Evolutionary conservation across 2,797 vertebrate species (phyloP), one percentile per base, ranked within the genome.

Genomic region (Oreortyx pictus): DNA sequence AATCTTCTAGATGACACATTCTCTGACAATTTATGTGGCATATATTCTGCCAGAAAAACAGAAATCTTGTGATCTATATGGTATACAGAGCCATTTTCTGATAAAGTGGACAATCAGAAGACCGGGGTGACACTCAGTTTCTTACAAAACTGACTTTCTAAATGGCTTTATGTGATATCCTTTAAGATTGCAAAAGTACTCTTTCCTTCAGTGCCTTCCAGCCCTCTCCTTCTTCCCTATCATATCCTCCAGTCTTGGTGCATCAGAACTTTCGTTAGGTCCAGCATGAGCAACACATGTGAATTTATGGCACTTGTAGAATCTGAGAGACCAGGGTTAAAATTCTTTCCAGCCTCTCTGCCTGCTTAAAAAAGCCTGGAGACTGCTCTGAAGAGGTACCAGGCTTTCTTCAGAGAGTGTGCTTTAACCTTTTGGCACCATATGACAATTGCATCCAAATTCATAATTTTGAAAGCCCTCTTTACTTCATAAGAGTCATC

Each of bases 391-490:
- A 93, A 88, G 77, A 79, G 79, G 82, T 71, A 92, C 73, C 25
- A 65, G 79, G 50, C 74, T 88, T 89, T 92, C 70, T 67, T 16
- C 47, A 88, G 44, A 66, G 82, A 91, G 60, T 70, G 4, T 66
- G 65, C 60, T 75, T 70, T 94, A 92, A 90, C 86, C 64, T 90
- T 85, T 78, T 90, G 74, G 50, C 76, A 90, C 82, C 86, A 20
- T 39, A 66, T 78, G 80, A 92, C 82, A 93, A 89, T 90, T 94
- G 74, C 43, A 64, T 67, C 82, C 67, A 89, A 94, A 95, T 96
- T 92, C 74, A 92, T 80, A 88, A 86, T 61, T 46, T 61, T 94
- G 92, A 96, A 96, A 95, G 80, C 60, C 66, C 64, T 75, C 66
- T 95, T 94, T 93, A 80, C 89, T 84, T 71, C 54, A 43, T 50